Base-by-base conservation (phyloP, 2,888 invertebrate genomes). In the Brachypalpus laphriformis region DNA sequence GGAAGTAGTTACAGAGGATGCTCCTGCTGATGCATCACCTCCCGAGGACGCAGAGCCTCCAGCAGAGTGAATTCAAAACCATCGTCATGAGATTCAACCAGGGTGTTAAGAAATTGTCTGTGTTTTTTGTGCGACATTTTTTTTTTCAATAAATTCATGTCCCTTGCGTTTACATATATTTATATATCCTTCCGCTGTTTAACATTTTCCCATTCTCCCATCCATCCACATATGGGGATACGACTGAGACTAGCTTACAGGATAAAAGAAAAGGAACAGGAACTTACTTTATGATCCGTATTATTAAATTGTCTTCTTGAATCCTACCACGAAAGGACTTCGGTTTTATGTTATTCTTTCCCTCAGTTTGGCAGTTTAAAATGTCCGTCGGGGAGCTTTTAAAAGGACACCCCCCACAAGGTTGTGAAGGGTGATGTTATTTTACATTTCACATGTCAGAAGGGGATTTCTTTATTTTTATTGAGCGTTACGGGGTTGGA, bases 261-360 rank as follows among this genome's bases (percentile, higher is more conserved):
- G 40, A 83, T 76, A 40, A 56, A 63, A 76, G 74, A 75, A 76
- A 74, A 75, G n/a, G n/a, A n/a, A n/a, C n/a, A 66, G 34, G 78
- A 87, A 88, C 88, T 88, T 87, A 88, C 87, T 89, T 89, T 89
- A 89, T 89, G 89, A 89, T 88, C 88, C 89, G 88, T 89, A 88
- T 88, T 89, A 89, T 89, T 89, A 89, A 89, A 89, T 89, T 89
- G 88, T 87, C 88, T 87, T 80, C 68, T 74, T 74, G 25, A 77
- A 49, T 61, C 51, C 80, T 40, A 47, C 40, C 68, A 37, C 57
- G 37, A 68, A 37, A 71, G 45, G 78, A 71, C 66, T n/a, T 42
- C 37, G 42, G 37, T 61, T 82, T 80, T 80, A 80, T 80, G 74
- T 71, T 57, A 8, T 51, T 61, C 22, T 31, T 63, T 18, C 47